phyloP scores from a whole-genome alignment of 2,888 invertebrate genomes.

The Amphipyra berbera region DNA sequence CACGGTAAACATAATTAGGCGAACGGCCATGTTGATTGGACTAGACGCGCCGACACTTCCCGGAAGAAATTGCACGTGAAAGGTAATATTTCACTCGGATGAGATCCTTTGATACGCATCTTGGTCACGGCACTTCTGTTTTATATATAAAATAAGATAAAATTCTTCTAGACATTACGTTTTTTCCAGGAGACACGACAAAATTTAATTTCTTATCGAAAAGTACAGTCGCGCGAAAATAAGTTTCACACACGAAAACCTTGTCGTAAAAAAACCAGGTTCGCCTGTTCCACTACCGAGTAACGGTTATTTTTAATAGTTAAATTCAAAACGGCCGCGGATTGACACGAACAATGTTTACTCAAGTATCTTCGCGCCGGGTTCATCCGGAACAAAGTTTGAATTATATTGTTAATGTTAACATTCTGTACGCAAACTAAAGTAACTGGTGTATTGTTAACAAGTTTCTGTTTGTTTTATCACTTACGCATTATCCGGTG shows the following conservation, averaged over 20 bases:
- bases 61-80: conserved; percentile 77
- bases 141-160: conserved; percentile 61
- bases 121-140: conserved; percentile 65
- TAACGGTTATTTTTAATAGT: conserved; percentile 59
- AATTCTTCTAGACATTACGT: conserved; percentile 29
- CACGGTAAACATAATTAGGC: conserved; percentile 83
- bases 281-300: conserved; percentile 33
- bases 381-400: conserved; percentile 65
- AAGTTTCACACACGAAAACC: conserved; percentile 47
- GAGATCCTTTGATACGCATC: conserved; percentile 71
- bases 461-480: conserved; percentile 75
- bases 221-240: conserved; percentile 36
- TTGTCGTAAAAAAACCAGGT: conserved; percentile 44
- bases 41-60: conserved; percentile 73
- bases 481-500: conserved; percentile 69
- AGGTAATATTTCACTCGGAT: conserved; percentile 76
- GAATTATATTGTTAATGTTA: conserved; percentile 74
- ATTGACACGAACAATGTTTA: conserved; percentile 61
- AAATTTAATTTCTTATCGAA: conserved; percentile 51
- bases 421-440: conserved; percentile 70
- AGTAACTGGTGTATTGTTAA: conserved; percentile 65
- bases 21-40: conserved; percentile 78
- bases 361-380: conserved; percentile 63
- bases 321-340: conserved; percentile 52
- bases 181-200: conserved; percentile 32